phyloP scores from a whole-genome alignment of 2,113 vertebrate species.

The Alectura lathami region DNA sequence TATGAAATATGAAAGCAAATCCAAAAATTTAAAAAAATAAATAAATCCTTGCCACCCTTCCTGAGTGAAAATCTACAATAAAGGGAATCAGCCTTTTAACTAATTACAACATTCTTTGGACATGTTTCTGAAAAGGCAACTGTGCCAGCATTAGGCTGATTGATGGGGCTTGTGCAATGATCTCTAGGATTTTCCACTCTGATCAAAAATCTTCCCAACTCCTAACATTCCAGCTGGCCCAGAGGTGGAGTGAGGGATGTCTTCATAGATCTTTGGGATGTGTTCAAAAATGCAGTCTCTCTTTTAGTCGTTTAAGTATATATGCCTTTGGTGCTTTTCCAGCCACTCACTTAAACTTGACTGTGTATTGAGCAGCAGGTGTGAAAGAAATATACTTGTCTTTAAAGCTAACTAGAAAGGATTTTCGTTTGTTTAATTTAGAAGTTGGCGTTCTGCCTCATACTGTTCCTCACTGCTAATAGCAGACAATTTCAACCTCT shows the following conservation, averaged over 20 bases:
- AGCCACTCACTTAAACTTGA: not conserved
- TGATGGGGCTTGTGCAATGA: not conserved
- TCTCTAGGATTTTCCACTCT: not conserved
- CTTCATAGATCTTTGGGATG: not conserved
- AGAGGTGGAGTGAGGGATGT: fast-evolving
- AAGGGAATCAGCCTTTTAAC: not conserved
- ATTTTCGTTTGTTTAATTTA: conserved; percentile 38
- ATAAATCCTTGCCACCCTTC: not conserved
- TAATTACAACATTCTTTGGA: not conserved
- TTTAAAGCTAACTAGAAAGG: not conserved
- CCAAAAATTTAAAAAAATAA: not conserved
- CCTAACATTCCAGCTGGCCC: not conserved
- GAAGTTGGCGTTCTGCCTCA: conserved; percentile 5
- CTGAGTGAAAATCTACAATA: not conserved
- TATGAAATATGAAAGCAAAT: not conserved
- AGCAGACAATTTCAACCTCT: not conserved
- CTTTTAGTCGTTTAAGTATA: not conserved
- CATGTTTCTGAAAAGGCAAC: not conserved
- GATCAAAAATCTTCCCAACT: not conserved
- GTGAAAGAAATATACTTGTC: conserved; percentile 14
- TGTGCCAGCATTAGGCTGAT: not conserved
- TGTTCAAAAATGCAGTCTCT: not conserved
- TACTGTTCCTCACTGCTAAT: not conserved
- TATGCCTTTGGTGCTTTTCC: not conserved
- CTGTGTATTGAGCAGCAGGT: not conserved